Base-by-base conservation (phyloP, 2,113 vertebrate species). In the Lethenteron camtschaticum region DNA sequence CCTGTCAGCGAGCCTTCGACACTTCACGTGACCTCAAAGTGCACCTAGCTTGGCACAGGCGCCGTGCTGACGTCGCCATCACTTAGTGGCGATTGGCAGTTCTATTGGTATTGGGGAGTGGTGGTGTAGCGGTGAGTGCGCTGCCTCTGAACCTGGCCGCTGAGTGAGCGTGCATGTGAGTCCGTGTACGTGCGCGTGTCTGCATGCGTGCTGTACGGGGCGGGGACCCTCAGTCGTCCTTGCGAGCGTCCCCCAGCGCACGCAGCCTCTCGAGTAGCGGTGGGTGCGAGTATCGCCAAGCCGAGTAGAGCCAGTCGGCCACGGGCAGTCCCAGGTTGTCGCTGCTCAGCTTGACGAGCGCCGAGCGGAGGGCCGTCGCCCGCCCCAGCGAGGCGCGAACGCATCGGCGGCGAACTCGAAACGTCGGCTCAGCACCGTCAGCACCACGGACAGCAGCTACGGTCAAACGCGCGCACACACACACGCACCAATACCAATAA, bases 371-470 rank as follows among this genome's bases (percentile, higher is more conserved):
- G 80, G 96, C 88, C 41, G 87, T 81, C 18, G 89, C 86, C 75
- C 90, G 88, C 70, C 92, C 92, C 75, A 99, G 86, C 69, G 78
- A 74, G 72, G 84, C 13, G 94, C 94, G 78, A 99, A 99, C 20
- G 88, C 86, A 72, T 99, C 94, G 8, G 94, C 94, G 82, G 96
- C 91, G 81, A 96, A 96, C 78, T 99, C 94, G 78, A 99, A 99
- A 74, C 88, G 82, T 73, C 94, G 84, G 75, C 91, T 96, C 74
- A 96, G 80, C 11, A 96, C 89, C 1, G 92, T 96, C 72, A 96
- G 82, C 78, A 89, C 89, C 76, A 99, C 96, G 16, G 91, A 95
- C 73, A 99, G 83, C 70, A 99, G 80, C 94, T 99, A 78, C 18
- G 72, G 68, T 10, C 68, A 20, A 41, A 56, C 70, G 11, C 70